Evolutionary conservation across 2,797 vertebrate genomes (phyloP).

Genomic region (Melanotaenia trifasciata): DNA sequence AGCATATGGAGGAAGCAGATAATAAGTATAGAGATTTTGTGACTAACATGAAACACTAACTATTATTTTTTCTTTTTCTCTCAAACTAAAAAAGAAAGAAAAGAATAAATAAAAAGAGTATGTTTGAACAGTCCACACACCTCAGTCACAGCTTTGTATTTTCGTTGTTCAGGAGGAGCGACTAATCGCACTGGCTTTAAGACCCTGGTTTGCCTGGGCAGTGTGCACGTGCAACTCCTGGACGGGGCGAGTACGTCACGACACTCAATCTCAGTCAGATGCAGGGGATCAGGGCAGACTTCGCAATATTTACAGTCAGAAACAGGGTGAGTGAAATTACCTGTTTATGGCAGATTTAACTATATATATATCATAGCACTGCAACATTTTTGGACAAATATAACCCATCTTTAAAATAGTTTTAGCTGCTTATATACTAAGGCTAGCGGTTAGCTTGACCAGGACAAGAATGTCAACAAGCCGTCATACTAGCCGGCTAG

Average conservation of each 20-base stretch:
- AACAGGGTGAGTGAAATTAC: conserved; percentile 71
- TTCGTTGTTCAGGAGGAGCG: not conserved
- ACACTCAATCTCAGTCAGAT: conserved; percentile 65
- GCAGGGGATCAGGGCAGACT: conserved; percentile 54
- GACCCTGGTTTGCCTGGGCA: conserved; percentile 41
- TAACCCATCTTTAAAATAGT: not conserved
- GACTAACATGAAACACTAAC: too few relatives aligned
- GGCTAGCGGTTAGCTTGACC: conserved; percentile 65
- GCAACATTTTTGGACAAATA: not conserved
- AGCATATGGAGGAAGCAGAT: not conserved
- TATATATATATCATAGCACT: accelerated
- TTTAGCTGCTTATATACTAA: conserved; percentile 20
- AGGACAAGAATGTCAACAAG: conserved; percentile 68
- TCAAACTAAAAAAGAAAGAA: too few relatives aligned
- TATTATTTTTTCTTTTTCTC: too few relatives aligned
- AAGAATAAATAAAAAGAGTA: not conserved
- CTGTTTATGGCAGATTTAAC: not conserved
- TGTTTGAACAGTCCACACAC: not conserved
- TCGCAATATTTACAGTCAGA: conserved; percentile 13
- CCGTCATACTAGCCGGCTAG: conserved; percentile 53
- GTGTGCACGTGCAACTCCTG: conserved; percentile 29
- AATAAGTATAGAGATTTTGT: too few relatives aligned
- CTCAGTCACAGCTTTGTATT: not conserved
- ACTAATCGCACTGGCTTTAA: conserved; percentile 36
- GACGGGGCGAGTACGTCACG: conserved; percentile 62